Base-by-base conservation (phyloP, 2,797 vertebrate genomes). In the Coreius guichenoti region DNA sequence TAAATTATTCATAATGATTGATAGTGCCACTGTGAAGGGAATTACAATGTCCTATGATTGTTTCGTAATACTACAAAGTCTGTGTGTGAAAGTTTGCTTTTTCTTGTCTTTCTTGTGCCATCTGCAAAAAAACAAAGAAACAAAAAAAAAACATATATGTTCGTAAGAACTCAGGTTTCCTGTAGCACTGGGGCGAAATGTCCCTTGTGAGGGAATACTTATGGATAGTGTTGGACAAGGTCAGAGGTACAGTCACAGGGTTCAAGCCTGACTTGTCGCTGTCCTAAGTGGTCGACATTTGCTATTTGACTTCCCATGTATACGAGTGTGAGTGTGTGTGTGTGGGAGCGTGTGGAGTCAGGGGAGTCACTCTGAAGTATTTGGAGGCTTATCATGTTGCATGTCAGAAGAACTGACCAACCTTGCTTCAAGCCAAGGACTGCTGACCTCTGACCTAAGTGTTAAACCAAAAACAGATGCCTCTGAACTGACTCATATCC, bases 391-490 rank as follows among this genome's bases (percentile, higher is more conserved):
- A 94, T 96, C 93, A 43, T 73, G 90, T 95, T 96, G 93, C 93
- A 93, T 91, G 93, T 95, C 93, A 94, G 92, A 94, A 93, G 88
- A 87, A 94, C 93, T 93, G 93, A 94, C 93, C 94, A 95, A 93
- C 87, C 83, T 94, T 91, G 90, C 94, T 95, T 93, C 93, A 93
- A 96, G 94, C 94, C 95, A 96, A 95, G 93, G 93, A 95, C 91
- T 89, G 92, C 90, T 96, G 95, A 97, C 93, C 96, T 96, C 94
- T 96, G 89, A 96, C 94, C 94, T 92, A 92, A 92, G 90, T 90
- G 89, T 89, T 92, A 95, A 96, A 97, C 93, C 92, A 95, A 97
- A 97, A 97, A 87, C 97, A 98, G 94, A 96, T 98, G 96, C 95
- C 94, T 92, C 92, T 94, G 93, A 96, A 95, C 93, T 95, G 95